A percentile compares a stretch with the other conserved stretches of the same genome.
Evolutionary conservation across 2,113 vertebrate species (phyloP).

Genomic region (Scomber scombrus): DNA sequence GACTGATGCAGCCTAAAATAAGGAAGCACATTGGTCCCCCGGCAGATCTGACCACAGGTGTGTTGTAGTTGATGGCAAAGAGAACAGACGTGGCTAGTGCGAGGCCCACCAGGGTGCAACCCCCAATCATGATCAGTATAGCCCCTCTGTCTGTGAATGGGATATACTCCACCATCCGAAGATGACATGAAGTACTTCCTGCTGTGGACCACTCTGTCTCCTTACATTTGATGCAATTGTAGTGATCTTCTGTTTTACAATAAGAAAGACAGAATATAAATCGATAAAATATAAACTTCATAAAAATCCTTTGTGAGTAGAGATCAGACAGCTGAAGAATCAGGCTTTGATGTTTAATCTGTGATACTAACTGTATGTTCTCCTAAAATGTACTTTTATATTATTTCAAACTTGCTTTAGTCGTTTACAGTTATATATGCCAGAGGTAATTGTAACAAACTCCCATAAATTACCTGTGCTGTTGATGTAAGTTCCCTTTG

Average conservation of each 20-base stretch:
- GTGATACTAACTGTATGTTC: not conserved
- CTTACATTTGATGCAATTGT: slow-evolving; percentile 82
- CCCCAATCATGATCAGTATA: slow-evolving; percentile 69
- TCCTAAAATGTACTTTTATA: too few species aligned
- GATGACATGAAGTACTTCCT: slow-evolving; percentile 83
- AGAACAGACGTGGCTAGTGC: slow-evolving; percentile 70
- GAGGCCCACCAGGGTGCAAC: slow-evolving; percentile 70
- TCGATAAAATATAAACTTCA: not conserved
- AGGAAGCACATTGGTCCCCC: slow-evolving; percentile 89
- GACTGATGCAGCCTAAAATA: slow-evolving; percentile 86
- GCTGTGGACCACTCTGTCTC: slow-evolving; percentile 83
- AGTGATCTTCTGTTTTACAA: slow-evolving; percentile 73
- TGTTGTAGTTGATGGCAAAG: slow-evolving; percentile 84
- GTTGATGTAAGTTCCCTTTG: slow-evolving; percentile 84
- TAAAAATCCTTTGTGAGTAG: too few species aligned
- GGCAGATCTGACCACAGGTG: slow-evolving; percentile 89
- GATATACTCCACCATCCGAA: slow-evolving; percentile 80
- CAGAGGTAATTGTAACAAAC: too few species aligned
- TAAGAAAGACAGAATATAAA: not conserved
- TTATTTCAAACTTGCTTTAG: too few species aligned
- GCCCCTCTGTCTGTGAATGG: slow-evolving; percentile 77
- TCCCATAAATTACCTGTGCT: slow-evolving; percentile 75
- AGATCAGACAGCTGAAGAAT: not conserved
- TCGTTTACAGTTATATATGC: too few species aligned
- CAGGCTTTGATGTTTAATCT: not conserved